Evolutionary conservation across 1,140 invertebrate genomes (phyloP).

Genomic region (Cyphomyrmex costatus): DNA sequence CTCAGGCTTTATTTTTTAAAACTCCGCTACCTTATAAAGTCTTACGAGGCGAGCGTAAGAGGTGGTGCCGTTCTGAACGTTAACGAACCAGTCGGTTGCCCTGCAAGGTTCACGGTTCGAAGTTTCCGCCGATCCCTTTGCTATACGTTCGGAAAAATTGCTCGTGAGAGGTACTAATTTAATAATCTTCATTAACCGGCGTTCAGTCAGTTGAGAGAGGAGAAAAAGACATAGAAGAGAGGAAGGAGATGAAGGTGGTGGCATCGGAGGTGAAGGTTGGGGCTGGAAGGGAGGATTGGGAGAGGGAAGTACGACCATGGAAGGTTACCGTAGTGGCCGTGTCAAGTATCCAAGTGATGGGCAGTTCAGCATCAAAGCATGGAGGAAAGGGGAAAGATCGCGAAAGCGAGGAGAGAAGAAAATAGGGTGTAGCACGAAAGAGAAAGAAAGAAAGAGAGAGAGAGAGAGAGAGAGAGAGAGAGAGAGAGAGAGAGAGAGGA

Average conservation of each 20-base stretch:
- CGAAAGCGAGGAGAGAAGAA: constrained; percentile 61
- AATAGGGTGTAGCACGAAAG: constrained; percentile 52
- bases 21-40: constrained; percentile 31
- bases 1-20: constrained; percentile 60
- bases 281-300: constrained; percentile 23
- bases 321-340: constrained; percentile 74
- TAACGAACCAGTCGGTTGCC: constrained; percentile 68
- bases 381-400: constrained; percentile 53
- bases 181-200: constrained; percentile 82
- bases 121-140: constrained; percentile 27
- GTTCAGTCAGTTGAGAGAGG: constrained; percentile 15
- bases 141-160: constrained; percentile 68
- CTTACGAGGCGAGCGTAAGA: constrained; percentile 12
- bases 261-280: constrained; percentile 57
- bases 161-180: constrained; percentile 81
- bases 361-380: constrained; percentile 66
- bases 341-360: constrained; percentile 76
- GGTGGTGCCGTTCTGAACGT: constrained; percentile 27
- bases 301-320: constrained; percentile 69
- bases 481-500: constrained; percentile 60
- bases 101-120: constrained; percentile 20
- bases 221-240: constrained; percentile 41
- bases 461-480: constrained; percentile 38
- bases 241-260: constrained; percentile 46
- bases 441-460: constrained; percentile 48